Conservation (phyloP, 1,140 invertebrate genomes). For the Acromyrmex heyeri region DNA sequence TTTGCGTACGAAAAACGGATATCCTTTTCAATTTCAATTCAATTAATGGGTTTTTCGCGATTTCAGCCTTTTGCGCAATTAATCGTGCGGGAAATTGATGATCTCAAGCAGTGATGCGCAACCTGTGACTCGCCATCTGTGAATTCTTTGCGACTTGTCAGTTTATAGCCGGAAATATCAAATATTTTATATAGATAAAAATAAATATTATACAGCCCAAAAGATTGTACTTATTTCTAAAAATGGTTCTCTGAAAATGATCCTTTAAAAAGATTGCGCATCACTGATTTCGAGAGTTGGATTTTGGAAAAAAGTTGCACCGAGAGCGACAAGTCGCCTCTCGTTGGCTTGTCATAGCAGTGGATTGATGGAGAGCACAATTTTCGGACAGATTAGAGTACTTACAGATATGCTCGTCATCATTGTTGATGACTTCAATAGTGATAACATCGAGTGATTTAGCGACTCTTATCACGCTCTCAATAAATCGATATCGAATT, state of each 20-base stretch:
- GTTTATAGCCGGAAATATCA: too few relatives aligned
- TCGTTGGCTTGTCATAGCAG: constrained; percentile 2
- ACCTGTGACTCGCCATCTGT: too few relatives aligned
- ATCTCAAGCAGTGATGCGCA: too few relatives aligned
- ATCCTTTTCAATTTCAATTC: not conserved
- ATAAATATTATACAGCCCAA: too few relatives aligned
- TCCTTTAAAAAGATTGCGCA: too few relatives aligned
- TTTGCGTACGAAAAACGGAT: not conserved
- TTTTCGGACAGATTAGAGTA: constrained; percentile 29
- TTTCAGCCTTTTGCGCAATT: not conserved
- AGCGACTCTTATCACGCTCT: too few relatives aligned
- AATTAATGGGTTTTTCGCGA: not conserved
- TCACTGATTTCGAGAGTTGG: not conserved
- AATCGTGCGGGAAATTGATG: constrained; percentile 5
- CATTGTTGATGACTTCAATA: constrained; percentile 1
- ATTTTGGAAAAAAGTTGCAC: constrained; percentile 13
- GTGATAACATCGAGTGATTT: too few relatives aligned
- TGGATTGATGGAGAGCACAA: constrained; percentile 37
- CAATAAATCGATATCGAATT: not conserved
- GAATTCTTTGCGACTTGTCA: too few relatives aligned
- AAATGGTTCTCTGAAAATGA: too few relatives aligned
- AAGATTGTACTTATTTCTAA: too few relatives aligned
- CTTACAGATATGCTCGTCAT: constrained; percentile 4
- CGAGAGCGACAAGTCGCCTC: constrained; percentile 1
- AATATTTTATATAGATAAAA: too few relatives aligned